Percentiles rank a stretch among this genome's conserved stretches.
Conservation (phyloP, 2,888 invertebrate species). For the Leptinotarsa peninsularis region DNA sequence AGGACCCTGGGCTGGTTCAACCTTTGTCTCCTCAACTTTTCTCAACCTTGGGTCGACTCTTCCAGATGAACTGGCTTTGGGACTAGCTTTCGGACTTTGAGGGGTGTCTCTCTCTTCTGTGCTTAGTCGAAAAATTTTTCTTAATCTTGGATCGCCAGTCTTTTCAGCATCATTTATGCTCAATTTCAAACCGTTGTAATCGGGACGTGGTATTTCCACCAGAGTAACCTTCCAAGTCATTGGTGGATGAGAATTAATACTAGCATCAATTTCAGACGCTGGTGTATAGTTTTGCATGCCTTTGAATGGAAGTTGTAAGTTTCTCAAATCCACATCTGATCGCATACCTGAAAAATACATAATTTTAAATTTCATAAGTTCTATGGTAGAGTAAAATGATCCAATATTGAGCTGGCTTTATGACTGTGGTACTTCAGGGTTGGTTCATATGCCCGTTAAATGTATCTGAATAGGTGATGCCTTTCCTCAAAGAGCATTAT, state of each 20-base stretch:
- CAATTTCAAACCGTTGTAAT: constrained; percentile 80
- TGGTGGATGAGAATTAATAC: constrained; percentile 81
- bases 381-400: no score
- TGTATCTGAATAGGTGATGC: no score
- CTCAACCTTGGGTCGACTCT: constrained; percentile 55
- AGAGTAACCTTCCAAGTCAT: constrained; percentile 74
- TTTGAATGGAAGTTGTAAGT: constrained; percentile 80
- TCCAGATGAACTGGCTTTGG: constrained; percentile 61
- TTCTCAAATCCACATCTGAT: constrained; percentile 80
- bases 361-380: no score
- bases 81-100: constrained; percentile 69
- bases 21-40: constrained; percentile 54
- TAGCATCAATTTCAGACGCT: constrained; percentile 88
- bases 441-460: no score
- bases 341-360: constrained; percentile 60
- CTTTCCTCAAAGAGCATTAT: no score
- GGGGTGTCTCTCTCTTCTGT: constrained; percentile 71
- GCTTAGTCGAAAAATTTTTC: constrained; percentile 79
- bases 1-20: constrained; percentile 49
- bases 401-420: no score
- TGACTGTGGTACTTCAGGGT: no score
- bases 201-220: constrained; percentile 79
- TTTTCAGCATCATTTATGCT: constrained; percentile 79
- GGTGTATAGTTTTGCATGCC: constrained; percentile 83
- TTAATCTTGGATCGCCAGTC: constrained; percentile 80